Evolutionary conservation across 2,113 vertebrate genomes (phyloP).

Genomic region (Hymenochirus boettgeri): DNA sequence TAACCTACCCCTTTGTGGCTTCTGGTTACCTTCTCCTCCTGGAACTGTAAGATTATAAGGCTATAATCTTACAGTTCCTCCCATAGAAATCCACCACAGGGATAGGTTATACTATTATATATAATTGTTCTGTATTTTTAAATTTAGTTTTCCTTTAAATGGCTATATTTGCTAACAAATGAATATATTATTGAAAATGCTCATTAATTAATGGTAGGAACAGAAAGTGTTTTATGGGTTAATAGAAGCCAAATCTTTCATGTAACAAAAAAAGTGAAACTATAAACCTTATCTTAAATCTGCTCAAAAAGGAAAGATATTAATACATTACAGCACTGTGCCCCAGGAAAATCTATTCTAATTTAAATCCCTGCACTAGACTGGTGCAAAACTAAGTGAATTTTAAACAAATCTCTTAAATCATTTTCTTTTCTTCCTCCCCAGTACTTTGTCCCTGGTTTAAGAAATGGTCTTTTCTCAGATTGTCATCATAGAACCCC

Average conservation of each 20-base stretch:
- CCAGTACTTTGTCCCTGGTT: constrained; percentile 5
- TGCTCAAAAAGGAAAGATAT: not conserved
- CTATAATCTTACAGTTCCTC: too few species aligned
- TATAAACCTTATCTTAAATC: not conserved
- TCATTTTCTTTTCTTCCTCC: constrained; percentile 1
- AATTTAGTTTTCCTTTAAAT: too few species aligned
- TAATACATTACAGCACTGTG: not conserved
- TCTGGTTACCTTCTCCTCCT: too few species aligned
- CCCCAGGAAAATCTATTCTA: not conserved
- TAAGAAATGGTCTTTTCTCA: constrained; percentile 15
- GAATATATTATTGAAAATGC: too few species aligned
- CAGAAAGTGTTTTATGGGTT: too few species aligned
- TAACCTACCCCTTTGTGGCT: too few species aligned
- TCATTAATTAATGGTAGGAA: too few species aligned
- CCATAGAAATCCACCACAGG: too few species aligned
- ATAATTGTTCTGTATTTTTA: too few species aligned
- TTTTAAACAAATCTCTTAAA: constrained; percentile 19
- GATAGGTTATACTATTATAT: too few species aligned
- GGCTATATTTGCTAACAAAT: too few species aligned
- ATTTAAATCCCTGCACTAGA: not conserved
- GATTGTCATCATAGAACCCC: constrained; percentile 17
- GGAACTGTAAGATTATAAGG: too few species aligned
- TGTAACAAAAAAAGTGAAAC: not conserved
- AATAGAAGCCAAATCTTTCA: not conserved
- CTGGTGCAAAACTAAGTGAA: not conserved